These are phyloP conservation scores for Pangasius krempfi DNA, from an alignment of 2,797 vertebrate genomes.

Conservation along the genomic window DNA sequence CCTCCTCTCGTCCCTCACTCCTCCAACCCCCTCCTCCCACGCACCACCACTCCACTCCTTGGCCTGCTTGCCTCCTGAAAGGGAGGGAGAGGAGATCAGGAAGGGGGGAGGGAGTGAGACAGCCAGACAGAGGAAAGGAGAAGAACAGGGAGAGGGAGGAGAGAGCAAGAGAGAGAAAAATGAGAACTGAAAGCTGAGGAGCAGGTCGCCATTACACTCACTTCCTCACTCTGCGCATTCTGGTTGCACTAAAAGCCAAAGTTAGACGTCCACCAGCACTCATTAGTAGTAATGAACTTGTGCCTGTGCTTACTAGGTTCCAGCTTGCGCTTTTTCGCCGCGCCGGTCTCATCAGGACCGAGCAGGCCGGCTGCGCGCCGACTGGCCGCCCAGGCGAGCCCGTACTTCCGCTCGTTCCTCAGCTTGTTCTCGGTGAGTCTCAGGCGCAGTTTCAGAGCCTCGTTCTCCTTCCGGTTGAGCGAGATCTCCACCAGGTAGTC, in stretches of 20 bases:
- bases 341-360: slow-evolving; percentile 58
- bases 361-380: slow-evolving; percentile 72
- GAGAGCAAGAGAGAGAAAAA: slow-evolving; percentile 39
- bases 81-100: slow-evolving; percentile 59
- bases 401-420: slow-evolving; percentile 79
- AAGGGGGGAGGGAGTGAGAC: slow-evolving; percentile 32
- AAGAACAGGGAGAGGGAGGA: slow-evolving; percentile 44
- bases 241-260: slow-evolving; percentile 15
- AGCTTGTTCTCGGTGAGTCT: slow-evolving; percentile 79
- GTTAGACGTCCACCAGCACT: not conserved
- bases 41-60: slow-evolving; percentile 60
- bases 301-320: slow-evolving; percentile 69
- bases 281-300: slow-evolving; percentile 9
- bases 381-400: slow-evolving; percentile 77
- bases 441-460: slow-evolving; percentile 76
- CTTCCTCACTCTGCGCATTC: slow-evolving; percentile 27
- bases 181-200: slow-evolving; percentile 50
- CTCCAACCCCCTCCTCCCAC: slow-evolving; percentile 66
- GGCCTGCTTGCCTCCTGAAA: slow-evolving; percentile 75
- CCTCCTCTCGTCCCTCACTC: slow-evolving; percentile 60
- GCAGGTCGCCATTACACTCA: slow-evolving; percentile 53
- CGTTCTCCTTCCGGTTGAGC: slow-evolving; percentile 81
- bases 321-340: slow-evolving; percentile 71
- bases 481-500: slow-evolving; percentile 82
- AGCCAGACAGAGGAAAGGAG: slow-evolving; percentile 48